Conservation (phyloP, 2,797 vertebrate genomes). For the Molothrus ater region DNA sequence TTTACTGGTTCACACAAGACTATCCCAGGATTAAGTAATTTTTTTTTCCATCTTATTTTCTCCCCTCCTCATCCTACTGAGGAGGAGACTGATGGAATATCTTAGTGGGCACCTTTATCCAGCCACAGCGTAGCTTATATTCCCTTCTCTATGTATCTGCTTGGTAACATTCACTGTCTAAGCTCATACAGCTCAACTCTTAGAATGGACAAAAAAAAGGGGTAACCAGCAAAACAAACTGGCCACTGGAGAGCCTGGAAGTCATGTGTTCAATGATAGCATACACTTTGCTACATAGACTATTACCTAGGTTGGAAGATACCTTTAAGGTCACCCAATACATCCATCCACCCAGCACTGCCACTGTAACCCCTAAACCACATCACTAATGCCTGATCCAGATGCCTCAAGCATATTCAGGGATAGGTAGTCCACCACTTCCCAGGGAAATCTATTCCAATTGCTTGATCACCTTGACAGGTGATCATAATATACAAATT, state of each 20-base stretch:
- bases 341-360: fast-evolving
- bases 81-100: neutral
- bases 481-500: too few relatives aligned
- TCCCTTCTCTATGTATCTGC: neutral
- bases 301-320: neutral
- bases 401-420: neutral
- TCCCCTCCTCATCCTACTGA: fast-evolving
- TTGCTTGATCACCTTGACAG: neutral
- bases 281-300: neutral
- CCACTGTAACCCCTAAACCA: neutral
- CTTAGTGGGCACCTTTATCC: neutral
- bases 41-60: neutral
- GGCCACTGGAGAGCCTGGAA: neutral
- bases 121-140: neutral
- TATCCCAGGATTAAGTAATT: neutral
- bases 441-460: neutral
- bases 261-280: neutral
- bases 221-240: neutral
- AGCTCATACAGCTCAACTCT: neutral
- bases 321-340: neutral
- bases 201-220: neutral
- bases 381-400: neutral
- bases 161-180: neutral
- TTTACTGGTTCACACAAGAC: neutral
- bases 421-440: too few relatives aligned